A percentile compares a stretch with the other conserved stretches of the same genome.
These are phyloP conservation scores for Porites cylindrica DNA, from an alignment of 92 coral and sea anemone genomes.

Conservation along the genomic window DNA sequence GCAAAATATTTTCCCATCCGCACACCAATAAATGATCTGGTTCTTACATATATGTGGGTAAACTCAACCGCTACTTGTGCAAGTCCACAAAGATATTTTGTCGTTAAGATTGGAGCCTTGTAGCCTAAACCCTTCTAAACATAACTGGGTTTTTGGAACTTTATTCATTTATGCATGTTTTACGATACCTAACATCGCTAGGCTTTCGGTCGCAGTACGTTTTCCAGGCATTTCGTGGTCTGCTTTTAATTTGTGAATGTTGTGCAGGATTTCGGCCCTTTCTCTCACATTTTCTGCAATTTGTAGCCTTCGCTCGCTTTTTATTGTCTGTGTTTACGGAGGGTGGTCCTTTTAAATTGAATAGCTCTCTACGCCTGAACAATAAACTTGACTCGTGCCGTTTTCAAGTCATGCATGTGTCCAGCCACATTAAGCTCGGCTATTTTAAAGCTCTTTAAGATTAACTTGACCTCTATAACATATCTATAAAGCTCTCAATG, in stretches of 20 bases:
- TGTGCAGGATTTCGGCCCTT: not conserved
- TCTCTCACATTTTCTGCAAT: not conserved
- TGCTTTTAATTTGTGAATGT: not conserved
- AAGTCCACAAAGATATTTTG: too few relatives aligned
- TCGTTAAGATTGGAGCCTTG: not conserved
- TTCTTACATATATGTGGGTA: not conserved
- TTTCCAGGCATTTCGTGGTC: too few relatives aligned
- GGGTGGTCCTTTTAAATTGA: slow-evolving; percentile 7
- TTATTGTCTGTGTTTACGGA: slow-evolving; percentile 25
- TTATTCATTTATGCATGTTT: not conserved
- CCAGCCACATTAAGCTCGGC: not conserved
- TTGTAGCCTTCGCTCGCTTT: not conserved
- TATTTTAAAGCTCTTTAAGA: not conserved
- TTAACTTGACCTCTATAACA: not conserved
- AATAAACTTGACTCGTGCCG: slow-evolving; percentile 10
- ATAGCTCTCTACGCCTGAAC: slow-evolving; percentile 2
- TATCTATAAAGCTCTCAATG: not conserved
- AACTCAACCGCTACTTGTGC: not conserved
- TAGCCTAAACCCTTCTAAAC: not conserved
- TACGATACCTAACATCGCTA: too few relatives aligned
- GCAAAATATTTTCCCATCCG: not conserved
- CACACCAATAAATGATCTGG: not conserved
- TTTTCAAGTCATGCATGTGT: not conserved
- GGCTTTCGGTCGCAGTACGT: too few relatives aligned
- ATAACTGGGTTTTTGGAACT: not conserved